These are phyloP conservation scores for Nezara viridula DNA, from an alignment of 2,888 invertebrate genomes.

Conservation along the genomic window DNA sequence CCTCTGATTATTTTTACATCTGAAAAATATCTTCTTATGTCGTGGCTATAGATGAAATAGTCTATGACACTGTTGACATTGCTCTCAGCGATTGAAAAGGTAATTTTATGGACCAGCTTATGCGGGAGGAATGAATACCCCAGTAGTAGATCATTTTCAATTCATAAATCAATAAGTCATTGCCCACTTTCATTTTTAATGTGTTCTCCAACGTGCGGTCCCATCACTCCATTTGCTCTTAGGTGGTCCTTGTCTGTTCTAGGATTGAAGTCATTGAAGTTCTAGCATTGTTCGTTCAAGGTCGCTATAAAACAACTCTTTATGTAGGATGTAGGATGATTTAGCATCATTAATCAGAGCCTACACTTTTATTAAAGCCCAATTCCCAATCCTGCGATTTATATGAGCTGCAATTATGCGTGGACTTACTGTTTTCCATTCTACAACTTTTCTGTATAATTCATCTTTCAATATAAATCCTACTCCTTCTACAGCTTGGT, in stretches of 20 bases:
- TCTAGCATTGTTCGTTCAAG: background rate
- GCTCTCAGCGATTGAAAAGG: too few relatives aligned
- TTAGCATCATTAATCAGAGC: background rate
- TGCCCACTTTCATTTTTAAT: too few relatives aligned
- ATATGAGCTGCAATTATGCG: conserved; percentile 23
- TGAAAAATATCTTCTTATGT: too few relatives aligned
- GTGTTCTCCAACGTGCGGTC: background rate
- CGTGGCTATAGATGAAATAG: too few relatives aligned
- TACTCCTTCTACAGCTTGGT: conserved; percentile 43
- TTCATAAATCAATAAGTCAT: too few relatives aligned
- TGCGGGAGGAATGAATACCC: too few relatives aligned
- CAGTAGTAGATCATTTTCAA: too few relatives aligned
- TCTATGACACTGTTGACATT: too few relatives aligned
- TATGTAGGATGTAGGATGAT: background rate
- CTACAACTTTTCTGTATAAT: background rate
- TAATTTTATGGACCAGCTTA: too few relatives aligned
- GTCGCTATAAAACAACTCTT: background rate
- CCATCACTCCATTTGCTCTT: background rate
- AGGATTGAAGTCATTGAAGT: background rate
- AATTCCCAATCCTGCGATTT: conserved; percentile 4
- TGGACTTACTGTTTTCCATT: conserved; percentile 26
- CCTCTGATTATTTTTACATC: too few relatives aligned
- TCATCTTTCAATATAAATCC: background rate
- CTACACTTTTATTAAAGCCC: conserved; percentile 11
- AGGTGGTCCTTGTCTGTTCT: background rate